phyloP scores from a whole-genome alignment of 2,797 vertebrate genomes.

The Notoglanidium macrostoma region DNA sequence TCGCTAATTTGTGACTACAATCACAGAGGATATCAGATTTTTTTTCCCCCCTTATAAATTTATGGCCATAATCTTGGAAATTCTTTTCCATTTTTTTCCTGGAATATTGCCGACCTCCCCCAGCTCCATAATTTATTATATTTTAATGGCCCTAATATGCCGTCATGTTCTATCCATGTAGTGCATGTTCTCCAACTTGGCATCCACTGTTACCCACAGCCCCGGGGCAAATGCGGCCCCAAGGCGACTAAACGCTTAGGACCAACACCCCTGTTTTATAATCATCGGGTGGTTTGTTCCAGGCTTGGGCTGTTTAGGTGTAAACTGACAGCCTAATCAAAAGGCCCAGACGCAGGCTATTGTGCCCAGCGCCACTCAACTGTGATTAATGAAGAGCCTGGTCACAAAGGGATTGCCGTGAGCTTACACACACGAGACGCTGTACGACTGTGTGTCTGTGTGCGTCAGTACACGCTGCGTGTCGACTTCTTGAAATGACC shows the following conservation, averaged over 20 bases:
- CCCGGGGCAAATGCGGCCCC: background rate
- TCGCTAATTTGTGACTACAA: too few relatives aligned
- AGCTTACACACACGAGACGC: conserved; percentile 7
- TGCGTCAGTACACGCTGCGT: conserved; percentile 4
- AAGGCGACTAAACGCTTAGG: background rate
- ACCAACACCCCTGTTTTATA: conserved; percentile 2
- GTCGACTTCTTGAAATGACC: conserved; percentile 22
- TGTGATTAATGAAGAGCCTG: conserved; percentile 45
- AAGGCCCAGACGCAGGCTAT: conserved; percentile 31
- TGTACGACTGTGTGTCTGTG: background rate
- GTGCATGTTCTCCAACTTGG: conserved; percentile 22
- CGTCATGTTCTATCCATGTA: background rate
- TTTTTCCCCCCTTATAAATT: too few relatives aligned
- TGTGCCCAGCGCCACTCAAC: conserved; percentile 30
- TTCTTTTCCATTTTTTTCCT: too few relatives aligned
- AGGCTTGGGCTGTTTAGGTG: conserved; percentile 24
- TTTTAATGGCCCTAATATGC: too few relatives aligned
- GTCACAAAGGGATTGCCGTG: conserved; percentile 38
- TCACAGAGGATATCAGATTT: too few relatives aligned
- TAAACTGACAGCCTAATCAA: conserved; percentile 47
- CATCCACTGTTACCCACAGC: conserved; percentile 28
- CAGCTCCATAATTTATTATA: too few relatives aligned
- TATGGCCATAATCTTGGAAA: too few relatives aligned
- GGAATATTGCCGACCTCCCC: too few relatives aligned
- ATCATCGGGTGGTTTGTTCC: background rate